Percentiles rank a stretch among this genome's conserved stretches.
phyloP scores from a whole-genome alignment of 2,797 vertebrate genomes.

The Gephyroberyx darwinii region DNA sequence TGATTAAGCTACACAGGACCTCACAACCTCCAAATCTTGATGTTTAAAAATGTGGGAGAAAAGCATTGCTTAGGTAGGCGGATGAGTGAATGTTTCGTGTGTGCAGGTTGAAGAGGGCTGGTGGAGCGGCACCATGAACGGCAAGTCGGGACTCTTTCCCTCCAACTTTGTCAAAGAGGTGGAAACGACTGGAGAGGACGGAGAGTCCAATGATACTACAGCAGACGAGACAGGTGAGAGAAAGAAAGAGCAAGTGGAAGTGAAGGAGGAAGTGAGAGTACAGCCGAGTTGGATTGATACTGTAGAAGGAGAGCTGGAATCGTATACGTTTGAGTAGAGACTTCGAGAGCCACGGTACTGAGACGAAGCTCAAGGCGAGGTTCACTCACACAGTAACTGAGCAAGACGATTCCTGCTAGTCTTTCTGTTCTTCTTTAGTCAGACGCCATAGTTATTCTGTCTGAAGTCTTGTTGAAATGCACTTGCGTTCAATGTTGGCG shows the following conservation, averaged over 20 bases:
- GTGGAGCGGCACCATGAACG: conserved; percentile 90
- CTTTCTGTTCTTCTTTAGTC: background rate
- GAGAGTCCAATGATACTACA: conserved; percentile 79
- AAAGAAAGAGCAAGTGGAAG: too few species aligned
- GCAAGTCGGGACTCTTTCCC: conserved; percentile 90
- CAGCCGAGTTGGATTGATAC: background rate
- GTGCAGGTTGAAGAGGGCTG: conserved; percentile 95
- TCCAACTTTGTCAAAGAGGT: conserved; percentile 97
- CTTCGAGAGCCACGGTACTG: background rate
- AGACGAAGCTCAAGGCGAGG: background rate
- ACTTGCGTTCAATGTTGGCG: background rate
- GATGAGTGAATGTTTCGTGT: background rate
- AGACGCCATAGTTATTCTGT: background rate
- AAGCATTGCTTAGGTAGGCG: background rate
- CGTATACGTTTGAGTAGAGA: background rate
- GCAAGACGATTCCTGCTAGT: background rate
- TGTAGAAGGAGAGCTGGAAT: background rate
- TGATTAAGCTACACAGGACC: too few species aligned
- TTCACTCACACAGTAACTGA: background rate
- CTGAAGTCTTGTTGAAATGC: background rate
- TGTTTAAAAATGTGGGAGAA: background rate
- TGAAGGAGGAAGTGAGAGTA: background rate
- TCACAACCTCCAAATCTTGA: conserved; percentile 13
- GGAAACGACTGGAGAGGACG: conserved; percentile 83
- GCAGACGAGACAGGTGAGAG: conserved; percentile 86